Evolutionary conservation across 2,888 invertebrate species (phyloP).

Genomic region (Andrena praecox): DNA sequence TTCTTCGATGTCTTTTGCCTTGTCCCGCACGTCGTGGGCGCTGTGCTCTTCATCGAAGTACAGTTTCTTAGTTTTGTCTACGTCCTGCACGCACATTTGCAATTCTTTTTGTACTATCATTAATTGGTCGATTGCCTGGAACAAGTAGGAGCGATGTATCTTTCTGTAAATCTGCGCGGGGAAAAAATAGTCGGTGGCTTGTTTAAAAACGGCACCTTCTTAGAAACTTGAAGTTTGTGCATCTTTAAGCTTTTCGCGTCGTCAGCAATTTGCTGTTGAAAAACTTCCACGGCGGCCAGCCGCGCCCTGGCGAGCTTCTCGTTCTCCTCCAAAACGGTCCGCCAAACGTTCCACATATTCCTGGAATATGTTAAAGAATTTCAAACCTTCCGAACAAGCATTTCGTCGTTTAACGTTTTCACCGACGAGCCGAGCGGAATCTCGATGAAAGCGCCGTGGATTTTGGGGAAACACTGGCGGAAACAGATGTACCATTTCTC

Average conservation of each 20-base stretch:
- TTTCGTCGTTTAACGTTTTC: too few relatives aligned
- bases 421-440: too few relatives aligned
- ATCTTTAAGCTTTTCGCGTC: constrained; percentile 94
- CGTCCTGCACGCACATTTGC: constrained; percentile 93
- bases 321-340: constrained; percentile 97
- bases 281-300: constrained; percentile 96
- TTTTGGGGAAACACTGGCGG: constrained; percentile 46
- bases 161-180: not conserved
- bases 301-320: constrained; percentile 96
- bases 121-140: constrained; percentile 92
- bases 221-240: constrained; percentile 93
- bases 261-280: constrained; percentile 97
- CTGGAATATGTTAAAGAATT: constrained; percentile 85
- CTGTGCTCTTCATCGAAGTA: constrained; percentile 98
- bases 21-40: constrained; percentile 97
- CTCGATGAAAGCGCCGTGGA: not conserved
- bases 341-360: constrained; percentile 99
- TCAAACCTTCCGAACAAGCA: too few relatives aligned
- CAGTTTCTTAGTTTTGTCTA: constrained; percentile 97
- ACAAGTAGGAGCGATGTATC: constrained; percentile 23
- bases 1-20: constrained; percentile 97
- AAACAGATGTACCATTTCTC: constrained; percentile 93
- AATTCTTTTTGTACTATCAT: constrained; percentile 95
- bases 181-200: not conserved
- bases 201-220: constrained; percentile 87